Evolutionary conservation across 2,888 invertebrate genomes (phyloP).

Genomic region (Synergus gifuensis): DNA sequence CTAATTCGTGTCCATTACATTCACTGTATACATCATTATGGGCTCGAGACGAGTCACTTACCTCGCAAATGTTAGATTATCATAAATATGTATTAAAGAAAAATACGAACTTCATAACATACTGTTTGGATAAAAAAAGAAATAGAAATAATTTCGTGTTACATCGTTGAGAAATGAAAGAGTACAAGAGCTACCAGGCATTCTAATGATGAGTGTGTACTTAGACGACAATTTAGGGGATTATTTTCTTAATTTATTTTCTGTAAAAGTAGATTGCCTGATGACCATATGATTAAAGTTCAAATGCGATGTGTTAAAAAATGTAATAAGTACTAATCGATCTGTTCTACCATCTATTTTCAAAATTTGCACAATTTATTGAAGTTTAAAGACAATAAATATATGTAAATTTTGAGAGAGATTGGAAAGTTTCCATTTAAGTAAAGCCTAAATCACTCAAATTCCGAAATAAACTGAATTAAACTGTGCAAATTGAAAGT

Average conservation of each 20-base stretch:
- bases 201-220: neutral
- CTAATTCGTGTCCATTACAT: constrained; percentile 1
- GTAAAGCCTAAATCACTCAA: too few species aligned
- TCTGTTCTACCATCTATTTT: constrained; percentile 42
- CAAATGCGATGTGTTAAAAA: neutral
- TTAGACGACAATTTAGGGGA: neutral
- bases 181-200: neutral
- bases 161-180: neutral
- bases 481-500: constrained; percentile 43
- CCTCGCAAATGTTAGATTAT: neutral
- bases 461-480: neutral
- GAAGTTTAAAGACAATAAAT: neutral
- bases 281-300: neutral
- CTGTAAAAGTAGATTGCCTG: neutral
- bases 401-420: neutral
- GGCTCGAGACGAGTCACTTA: neutral
- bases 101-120: constrained; percentile 4
- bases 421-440: too few species aligned
- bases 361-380: constrained; percentile 40
- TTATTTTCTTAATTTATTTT: neutral
- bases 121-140: neutral
- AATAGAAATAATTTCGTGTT: neutral
- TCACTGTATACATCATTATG: neutral
- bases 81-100: constrained; percentile 21
- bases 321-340: neutral